Conservation (phyloP, 2,113 vertebrate genomes). For the Girardinichthys multiradiatus region DNA sequence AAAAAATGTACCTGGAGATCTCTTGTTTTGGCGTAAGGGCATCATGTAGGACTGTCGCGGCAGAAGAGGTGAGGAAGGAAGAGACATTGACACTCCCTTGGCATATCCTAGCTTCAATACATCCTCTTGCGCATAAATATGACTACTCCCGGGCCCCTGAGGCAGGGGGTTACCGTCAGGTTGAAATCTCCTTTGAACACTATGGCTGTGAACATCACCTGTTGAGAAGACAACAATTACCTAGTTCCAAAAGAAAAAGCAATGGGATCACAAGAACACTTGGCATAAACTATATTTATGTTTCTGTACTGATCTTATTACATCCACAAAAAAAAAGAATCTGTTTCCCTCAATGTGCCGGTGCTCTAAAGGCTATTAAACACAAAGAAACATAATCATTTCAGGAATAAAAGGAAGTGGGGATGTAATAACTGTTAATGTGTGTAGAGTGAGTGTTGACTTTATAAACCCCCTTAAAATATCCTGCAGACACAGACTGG, state of each 20-base stretch:
- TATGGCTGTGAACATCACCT: slow-evolving; percentile 84
- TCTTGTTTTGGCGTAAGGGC: slow-evolving; percentile 88
- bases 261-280: background rate
- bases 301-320: background rate
- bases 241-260: background rate
- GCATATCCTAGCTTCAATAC: slow-evolving; percentile 83
- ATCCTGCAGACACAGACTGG: too few relatives aligned
- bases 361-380: background rate
- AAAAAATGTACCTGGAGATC: slow-evolving; percentile 92
- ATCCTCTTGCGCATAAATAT: slow-evolving; percentile 78
- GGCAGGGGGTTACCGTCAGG: slow-evolving; percentile 66
- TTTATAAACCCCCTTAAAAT: too few relatives aligned
- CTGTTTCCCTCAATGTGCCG: background rate
- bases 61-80: slow-evolving; percentile 95
- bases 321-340: background rate
- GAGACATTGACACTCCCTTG: slow-evolving; percentile 95
- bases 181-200: slow-evolving; percentile 71
- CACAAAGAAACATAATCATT: background rate
- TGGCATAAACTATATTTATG: background rate
- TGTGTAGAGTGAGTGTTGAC: too few relatives aligned
- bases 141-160: slow-evolving; percentile 71
- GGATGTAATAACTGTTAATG: too few relatives aligned
- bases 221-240: slow-evolving; percentile 53
- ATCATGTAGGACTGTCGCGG: slow-evolving; percentile 90
- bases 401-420: too few relatives aligned